phyloP scores from a whole-genome alignment of 2,113 vertebrate species.

The Lagopus leucura region DNA sequence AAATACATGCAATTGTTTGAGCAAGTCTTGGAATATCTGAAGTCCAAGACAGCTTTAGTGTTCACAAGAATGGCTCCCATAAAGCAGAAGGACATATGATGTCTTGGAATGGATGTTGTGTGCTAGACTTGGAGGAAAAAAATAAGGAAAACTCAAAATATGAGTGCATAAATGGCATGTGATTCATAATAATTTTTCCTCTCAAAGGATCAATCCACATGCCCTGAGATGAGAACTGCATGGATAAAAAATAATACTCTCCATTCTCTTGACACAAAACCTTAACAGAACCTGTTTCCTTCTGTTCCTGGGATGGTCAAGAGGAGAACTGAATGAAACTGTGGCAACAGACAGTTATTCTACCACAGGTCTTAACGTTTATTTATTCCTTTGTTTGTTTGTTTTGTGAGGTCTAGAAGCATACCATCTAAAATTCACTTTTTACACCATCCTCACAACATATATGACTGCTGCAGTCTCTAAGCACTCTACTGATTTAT shows the following conservation, averaged over 20 bases:
- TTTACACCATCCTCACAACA: neutral
- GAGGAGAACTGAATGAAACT: neutral
- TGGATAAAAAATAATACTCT: neutral
- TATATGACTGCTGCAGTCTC: neutral
- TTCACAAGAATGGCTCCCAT: neutral
- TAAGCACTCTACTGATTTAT: neutral
- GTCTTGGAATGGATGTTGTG: neutral
- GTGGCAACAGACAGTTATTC: neutral
- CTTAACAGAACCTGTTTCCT: conserved; percentile 17
- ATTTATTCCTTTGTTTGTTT: too few relatives aligned
- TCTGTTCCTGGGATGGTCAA: conserved; percentile 22
- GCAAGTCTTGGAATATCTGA: neutral
- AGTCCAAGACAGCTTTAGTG: neutral
- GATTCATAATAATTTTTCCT: neutral
- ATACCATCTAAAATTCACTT: neutral
- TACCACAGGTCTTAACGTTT: neutral
- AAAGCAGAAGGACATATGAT: neutral
- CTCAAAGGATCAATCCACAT: neutral
- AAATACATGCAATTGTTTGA: neutral
- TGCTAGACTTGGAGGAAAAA: neutral
- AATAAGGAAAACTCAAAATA: neutral
- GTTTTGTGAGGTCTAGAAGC: neutral
- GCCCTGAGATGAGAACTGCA: conserved; percentile 9
- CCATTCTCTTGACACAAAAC: fast-evolving
- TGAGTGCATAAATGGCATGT: neutral